Conservation (phyloP, 2,797 vertebrate species). For the Coregonus suidteri region DNA sequence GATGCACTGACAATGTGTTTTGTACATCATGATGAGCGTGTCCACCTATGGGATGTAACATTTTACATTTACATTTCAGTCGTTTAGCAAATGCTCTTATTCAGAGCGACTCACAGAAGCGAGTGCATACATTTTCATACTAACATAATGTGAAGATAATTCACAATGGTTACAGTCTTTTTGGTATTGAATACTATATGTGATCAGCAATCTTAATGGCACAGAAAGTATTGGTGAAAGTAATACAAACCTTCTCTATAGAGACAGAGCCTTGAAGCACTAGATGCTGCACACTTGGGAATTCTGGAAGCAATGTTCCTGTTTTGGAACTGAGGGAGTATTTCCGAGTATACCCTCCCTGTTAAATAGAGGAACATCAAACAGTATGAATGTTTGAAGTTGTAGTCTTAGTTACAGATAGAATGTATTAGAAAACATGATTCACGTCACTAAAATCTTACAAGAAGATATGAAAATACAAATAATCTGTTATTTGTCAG, state of each 20-base stretch:
- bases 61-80: too few species aligned
- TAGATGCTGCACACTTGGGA: constrained; percentile 92
- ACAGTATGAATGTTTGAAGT: not conserved
- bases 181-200: not conserved
- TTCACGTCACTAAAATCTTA: not conserved
- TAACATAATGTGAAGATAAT: not conserved
- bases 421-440: not conserved
- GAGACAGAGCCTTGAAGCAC: constrained; percentile 89
- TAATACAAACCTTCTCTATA: constrained; percentile 89
- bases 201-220: not conserved
- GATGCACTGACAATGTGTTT: constrained; percentile 98
- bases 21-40: constrained; percentile 99
- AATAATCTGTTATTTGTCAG: too few species aligned
- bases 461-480: not conserved
- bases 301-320: constrained; percentile 95
- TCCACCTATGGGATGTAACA: constrained; percentile 80
- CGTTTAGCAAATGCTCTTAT: too few species aligned
- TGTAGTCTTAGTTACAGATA: not conserved
- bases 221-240: not conserved
- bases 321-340: constrained; percentile 98
- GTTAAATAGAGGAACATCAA: constrained; percentile 28
- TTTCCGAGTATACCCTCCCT: constrained; percentile 98
- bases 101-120: too few species aligned
- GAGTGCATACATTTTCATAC: too few species aligned
- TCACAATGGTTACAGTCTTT: not conserved